Evolutionary conservation across 2,797 vertebrate species (phyloP).

Genomic region (Ptychobarbus kaznakovi): DNA sequence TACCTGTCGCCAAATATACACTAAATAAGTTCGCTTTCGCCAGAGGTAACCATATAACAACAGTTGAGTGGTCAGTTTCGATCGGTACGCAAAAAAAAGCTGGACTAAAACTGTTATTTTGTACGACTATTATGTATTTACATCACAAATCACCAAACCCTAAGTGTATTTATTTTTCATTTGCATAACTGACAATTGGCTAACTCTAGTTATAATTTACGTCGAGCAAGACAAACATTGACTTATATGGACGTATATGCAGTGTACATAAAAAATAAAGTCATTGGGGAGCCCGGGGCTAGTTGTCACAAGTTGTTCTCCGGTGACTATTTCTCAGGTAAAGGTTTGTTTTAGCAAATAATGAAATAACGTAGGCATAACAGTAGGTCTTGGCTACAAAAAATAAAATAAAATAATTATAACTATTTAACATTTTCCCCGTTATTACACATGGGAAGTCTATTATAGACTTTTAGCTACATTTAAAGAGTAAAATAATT

Average conservation of each 20-base stretch:
- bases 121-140: neutral
- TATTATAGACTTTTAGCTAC: neutral
- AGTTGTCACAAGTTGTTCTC: neutral
- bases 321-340: neutral
- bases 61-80: neutral
- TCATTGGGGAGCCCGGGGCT: neutral
- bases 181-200: neutral
- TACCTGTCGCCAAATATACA: neutral
- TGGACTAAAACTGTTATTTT: neutral
- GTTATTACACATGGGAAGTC: neutral
- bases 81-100: neutral
- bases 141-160: neutral
- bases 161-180: neutral
- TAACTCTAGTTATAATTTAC: neutral
- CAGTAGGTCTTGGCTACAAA: neutral
- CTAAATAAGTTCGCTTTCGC: neutral
- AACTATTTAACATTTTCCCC: neutral
- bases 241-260: neutral
- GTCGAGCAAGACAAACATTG: neutral
- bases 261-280: neutral
- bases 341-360: neutral
- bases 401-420: neutral
- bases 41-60: neutral
- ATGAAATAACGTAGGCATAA: neutral
- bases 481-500: neutral